These are phyloP conservation scores for Drosophila takahashii DNA, from an alignment of 1,140 invertebrate species.

Conservation along the genomic window DNA sequence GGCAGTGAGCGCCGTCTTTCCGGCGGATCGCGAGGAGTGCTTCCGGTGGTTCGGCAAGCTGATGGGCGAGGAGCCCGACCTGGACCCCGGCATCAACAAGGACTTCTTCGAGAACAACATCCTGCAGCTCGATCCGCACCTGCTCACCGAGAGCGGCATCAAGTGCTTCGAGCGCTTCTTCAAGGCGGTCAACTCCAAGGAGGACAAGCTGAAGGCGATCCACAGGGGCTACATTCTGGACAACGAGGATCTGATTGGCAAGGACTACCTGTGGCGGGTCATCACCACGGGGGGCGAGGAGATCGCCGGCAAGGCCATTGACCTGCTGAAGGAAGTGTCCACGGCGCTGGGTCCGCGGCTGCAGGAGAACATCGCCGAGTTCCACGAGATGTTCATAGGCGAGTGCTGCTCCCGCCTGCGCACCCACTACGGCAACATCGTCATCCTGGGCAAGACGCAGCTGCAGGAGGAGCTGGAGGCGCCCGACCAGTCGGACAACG, in stretches of 20 bases:
- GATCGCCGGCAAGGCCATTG: conserved; percentile 95
- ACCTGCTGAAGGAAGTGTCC: conserved; percentile 96
- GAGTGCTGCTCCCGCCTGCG: conserved; percentile 95
- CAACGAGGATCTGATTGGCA: conserved; percentile 96
- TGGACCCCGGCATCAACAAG: conserved; percentile 98
- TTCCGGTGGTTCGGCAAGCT: conserved; percentile 99
- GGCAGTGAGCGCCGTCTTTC: conserved; percentile 96
- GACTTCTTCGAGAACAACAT: conserved; percentile 99
- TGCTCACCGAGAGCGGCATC: conserved; percentile 98
- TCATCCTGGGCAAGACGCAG: conserved; percentile 71
- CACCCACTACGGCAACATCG: conserved; percentile 91
- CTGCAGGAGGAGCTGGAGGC: conserved; percentile 71
- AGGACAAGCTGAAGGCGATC: conserved; percentile 95
- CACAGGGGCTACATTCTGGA: conserved; percentile 92
- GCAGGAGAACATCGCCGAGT: conserved; percentile 88
- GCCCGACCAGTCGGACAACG: conserved; percentile 72
- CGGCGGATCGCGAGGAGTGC: conserved; percentile 96
- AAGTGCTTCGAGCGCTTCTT: conserved; percentile 96
- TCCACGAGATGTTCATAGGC: conserved; percentile 96
- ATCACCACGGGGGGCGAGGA: conserved; percentile 95
- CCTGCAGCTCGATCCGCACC: conserved; percentile 94
- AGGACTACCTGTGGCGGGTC: conserved; percentile 98
- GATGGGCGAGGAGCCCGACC: conserved; percentile 98
- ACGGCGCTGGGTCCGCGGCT: conserved; percentile 96
- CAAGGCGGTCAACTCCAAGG: conserved; percentile 98